Conservation (phyloP, 1,140 invertebrate species). For the Eulimnadia texana region DNA sequence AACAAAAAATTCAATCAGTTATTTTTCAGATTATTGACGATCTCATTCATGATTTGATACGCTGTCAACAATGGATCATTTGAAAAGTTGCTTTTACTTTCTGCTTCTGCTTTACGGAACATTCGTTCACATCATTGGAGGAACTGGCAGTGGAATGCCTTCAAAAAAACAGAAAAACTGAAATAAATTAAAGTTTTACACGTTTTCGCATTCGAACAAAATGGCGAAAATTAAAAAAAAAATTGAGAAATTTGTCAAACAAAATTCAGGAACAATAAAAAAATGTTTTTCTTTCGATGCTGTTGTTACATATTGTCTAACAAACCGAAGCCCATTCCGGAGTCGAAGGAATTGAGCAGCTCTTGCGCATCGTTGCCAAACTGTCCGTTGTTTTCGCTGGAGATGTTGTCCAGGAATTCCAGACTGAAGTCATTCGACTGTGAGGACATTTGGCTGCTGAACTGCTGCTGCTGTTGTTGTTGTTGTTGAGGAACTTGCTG, state of each 20-base stretch:
- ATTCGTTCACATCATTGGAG: neutral
- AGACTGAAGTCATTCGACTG: slow-evolving; percentile 6
- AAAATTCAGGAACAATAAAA: neutral
- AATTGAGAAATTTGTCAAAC: neutral
- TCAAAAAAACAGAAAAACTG: neutral
- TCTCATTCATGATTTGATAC: too few relatives aligned
- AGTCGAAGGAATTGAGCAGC: slow-evolving; percentile 15
- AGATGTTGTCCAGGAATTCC: slow-evolving; percentile 16
- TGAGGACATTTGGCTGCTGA: neutral
- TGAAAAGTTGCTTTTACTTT: too few relatives aligned
- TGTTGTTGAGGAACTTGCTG: slow-evolving; percentile 1
- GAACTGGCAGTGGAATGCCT: neutral
- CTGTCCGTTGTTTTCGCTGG: slow-evolving; percentile 10
- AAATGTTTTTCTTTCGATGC: too few relatives aligned
- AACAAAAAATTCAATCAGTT: too few relatives aligned
- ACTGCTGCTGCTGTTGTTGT: slow-evolving; percentile 9
- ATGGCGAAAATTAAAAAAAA: neutral
- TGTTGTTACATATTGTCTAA: slow-evolving; percentile 13
- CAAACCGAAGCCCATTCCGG: slow-evolving; percentile 11
- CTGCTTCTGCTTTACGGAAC: too few relatives aligned
- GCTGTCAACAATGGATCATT: too few relatives aligned
- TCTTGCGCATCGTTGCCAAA: slow-evolving; percentile 15
- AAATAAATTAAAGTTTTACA: neutral
- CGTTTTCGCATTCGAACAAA: neutral
- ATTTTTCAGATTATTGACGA: too few relatives aligned